phyloP scores from a whole-genome alignment of 1,140 invertebrate species.

The Drosophila watanabei region DNA sequence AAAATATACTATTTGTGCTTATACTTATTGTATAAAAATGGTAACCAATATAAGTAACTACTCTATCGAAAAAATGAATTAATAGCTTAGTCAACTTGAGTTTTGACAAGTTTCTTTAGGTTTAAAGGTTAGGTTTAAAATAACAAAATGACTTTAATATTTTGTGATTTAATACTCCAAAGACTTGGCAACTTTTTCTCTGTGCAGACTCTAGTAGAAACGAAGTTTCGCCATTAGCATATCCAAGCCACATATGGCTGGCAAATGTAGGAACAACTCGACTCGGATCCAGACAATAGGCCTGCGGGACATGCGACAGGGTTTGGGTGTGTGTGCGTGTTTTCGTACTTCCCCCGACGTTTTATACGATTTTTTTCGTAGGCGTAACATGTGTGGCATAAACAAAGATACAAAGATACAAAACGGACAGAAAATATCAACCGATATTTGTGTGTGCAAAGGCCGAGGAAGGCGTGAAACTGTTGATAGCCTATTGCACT shows the following conservation, averaged over 20 bases:
- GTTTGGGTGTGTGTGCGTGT: background rate
- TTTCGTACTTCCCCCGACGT: conserved; percentile 21
- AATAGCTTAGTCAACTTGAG: background rate
- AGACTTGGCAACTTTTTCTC: background rate
- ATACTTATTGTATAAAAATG: no score
- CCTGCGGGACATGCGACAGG: conserved; percentile 41
- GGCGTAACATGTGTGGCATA: conserved; percentile 67
- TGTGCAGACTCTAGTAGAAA: conserved; percentile 20
- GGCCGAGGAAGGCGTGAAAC: conserved; percentile 54
- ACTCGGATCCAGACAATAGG: conserved; percentile 42
- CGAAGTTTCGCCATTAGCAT: conserved; percentile 45
- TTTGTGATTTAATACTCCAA: background rate
- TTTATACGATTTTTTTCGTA: conserved; percentile 55
- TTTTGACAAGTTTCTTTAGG: no score
- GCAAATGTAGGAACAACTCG: conserved; percentile 44
- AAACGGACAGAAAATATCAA: conserved; percentile 48
- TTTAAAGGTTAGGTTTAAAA: no score
- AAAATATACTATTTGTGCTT: no score
- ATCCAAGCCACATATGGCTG: conserved; percentile 55
- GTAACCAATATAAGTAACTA: no score
- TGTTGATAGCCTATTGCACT: conserved; percentile 66
- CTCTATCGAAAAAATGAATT: background rate
- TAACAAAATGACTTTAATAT: background rate
- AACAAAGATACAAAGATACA: conserved; percentile 59
- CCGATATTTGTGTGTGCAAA: conserved; percentile 27